These are phyloP conservation scores for Thera britannica DNA, from an alignment of 2,888 invertebrate species.

Conservation along the genomic window DNA sequence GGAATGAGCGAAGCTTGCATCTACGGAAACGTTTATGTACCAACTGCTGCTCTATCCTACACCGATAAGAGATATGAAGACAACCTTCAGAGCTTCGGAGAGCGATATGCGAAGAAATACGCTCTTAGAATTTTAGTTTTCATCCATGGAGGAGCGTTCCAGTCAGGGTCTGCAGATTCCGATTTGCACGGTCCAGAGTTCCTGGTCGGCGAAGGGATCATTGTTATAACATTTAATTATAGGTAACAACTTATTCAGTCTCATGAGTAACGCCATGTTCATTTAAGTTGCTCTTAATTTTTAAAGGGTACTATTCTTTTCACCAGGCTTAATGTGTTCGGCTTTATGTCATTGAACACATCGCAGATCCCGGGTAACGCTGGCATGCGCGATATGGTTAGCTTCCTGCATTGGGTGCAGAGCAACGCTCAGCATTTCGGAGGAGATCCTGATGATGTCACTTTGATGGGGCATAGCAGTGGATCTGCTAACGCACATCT, in stretches of 20 bases:
- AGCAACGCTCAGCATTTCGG: background rate
- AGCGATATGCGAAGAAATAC: slow-evolving; percentile 3
- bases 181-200: slow-evolving; percentile 58
- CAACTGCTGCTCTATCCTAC: background rate
- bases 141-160: slow-evolving; percentile 69
- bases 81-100: background rate
- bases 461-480: background rate
- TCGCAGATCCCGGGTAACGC: slow-evolving; percentile 47
- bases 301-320: background rate
- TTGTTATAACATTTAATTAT: slow-evolving; percentile 3
- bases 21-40: slow-evolving; percentile 30
- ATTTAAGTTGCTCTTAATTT: background rate
- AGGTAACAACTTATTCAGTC: background rate
- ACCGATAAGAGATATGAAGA: background rate
- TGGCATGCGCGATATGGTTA: background rate
- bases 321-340: slow-evolving; percentile 9
- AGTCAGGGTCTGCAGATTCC: slow-evolving; percentile 44
- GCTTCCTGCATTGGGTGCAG: background rate
- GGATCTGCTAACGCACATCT: background rate
- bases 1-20: slow-evolving; percentile 46
- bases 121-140: slow-evolving; percentile 67
- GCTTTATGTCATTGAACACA: slow-evolving; percentile 16
- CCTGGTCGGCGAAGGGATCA: slow-evolving; percentile 39
- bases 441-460: slow-evolving; percentile 2
- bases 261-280: background rate